Base-by-base conservation (phyloP, 2,797 vertebrate genomes). In the Gobio occitaniae region DNA sequence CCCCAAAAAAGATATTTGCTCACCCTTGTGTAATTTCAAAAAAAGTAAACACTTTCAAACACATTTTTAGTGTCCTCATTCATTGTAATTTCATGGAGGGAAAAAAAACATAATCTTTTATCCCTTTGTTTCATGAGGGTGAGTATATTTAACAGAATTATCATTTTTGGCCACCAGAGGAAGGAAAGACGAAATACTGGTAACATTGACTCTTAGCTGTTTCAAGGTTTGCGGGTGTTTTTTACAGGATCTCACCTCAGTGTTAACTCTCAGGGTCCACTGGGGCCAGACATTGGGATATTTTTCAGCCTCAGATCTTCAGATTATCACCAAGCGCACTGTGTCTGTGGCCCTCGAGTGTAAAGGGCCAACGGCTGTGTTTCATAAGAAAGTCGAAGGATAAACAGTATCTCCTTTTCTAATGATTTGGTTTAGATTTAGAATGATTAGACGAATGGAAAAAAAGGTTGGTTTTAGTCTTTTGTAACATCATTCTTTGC, bases 141-240 rank as follows among this genome's bases (percentile, higher is more conserved):
- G 2, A 21, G 48, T 36, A 19, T 7, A 54, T 54, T 32, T 19
- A 52, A 50, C 47, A 32, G 25, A 54, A 75, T 75, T 11, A 52
- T 36, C 1, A 19, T 75, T 21, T 77, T 77, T 12, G 6, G 12
- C 70, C 3, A 69, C 38, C 41, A 87, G 66, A 65, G 38, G 17
- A 50, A 70, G n/a, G 70, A 83, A 78, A 66, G 61, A 77, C 36
- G 16, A 21, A 59, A 61, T 71, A 50, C 32, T 70, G 81, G 71
- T 78, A 85, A 89, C 82, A 84, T 44, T 21, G 52, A 74, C 86
- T 66, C 87, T 19, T 89, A 92, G 88, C 91, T 92, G 91, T 91
- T 91, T 88, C 77, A 82, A 83, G 41, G 82, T 83, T 69, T 82
- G 63, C 21, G 54, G 68, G 69, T 59, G 48, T 48, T 29, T 85